Base-by-base conservation (phyloP, 2,888 invertebrate species). In the Oithona nana region DNA sequence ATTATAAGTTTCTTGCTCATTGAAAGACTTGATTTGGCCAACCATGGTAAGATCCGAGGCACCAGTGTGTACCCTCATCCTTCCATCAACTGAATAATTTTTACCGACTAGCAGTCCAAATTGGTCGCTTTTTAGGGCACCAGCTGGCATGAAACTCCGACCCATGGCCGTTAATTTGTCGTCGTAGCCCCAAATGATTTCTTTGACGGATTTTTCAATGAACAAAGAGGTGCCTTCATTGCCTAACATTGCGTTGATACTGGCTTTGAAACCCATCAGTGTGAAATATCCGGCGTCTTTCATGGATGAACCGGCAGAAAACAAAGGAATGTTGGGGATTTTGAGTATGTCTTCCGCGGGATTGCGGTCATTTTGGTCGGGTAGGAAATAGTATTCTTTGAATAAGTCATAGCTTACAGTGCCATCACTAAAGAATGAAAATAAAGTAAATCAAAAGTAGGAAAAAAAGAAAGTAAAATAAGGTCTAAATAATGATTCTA, bases 111-210 rank as follows among this genome's bases (percentile, higher is more conserved):
- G 16, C 24, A 54, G 26, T 20, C 54, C 54, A 54, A 54, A 54
- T 54, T 54, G 54, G 54, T 26, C 54, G 16, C 24, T 20, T 16
- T 16, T 26, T 16, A 20, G 26, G 26, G 26, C 16, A 20, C 26
- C 54, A 26, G 22, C 54, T 16, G 54, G 54, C 20, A 54, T 3
- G 26, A 54, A 54, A 20, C 13, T 26, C 26, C 24, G 16, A 4
- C 24, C 54, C 54, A 54, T 20, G 26, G 22, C 54, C 20, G 26
- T 26, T 26, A 54, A 26, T 26, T 20, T 20, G 26, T 54, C 54
- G 26, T 54, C 54, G 54, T 54, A 54, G 22, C 54, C 54, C 54
- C 54, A 54, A 22, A 54, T 20, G 54, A 54, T 54, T 1, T 54
- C 54, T 24, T 26, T 20, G 3, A 26, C 54, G 16, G 24, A 24